Evolutionary conservation across 1,140 invertebrate genomes (phyloP), one percentile per base, ranked within the genome.

Genomic region (Drosophila mayri): DNA sequence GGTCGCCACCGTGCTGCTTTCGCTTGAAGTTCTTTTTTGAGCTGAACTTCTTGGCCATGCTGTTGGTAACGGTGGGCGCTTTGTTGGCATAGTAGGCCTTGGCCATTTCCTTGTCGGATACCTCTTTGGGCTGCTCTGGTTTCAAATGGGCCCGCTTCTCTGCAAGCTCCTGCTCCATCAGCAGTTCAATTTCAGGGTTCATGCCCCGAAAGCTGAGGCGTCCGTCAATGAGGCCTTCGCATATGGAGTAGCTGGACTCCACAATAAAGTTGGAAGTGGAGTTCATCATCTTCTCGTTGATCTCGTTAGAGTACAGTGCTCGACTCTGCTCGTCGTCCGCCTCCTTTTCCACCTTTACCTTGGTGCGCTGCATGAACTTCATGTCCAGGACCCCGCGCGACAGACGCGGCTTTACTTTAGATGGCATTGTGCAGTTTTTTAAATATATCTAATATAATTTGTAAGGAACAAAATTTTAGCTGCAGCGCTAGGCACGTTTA

Each of bases 351-450:
- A 96, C 95, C 90, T 96, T 95, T 47, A 97, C 95, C 93, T 97
- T 98, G 38, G 96, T 97, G 86, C 95, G 95, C 93, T 97, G 96
- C 97, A 98, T 98, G 93, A 98, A 98, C 94, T 96, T 96, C 96
- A 97, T 97, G 66, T 96, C 95, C 70, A 97, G 88, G 55, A 96
- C 94, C 12, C 95, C 94, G 86, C 96, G 96, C 0, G 96, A 96
- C 37, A 97, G 90, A 44, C 93, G 93, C 10, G 93, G 81, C 75
- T 91, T 94, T 0, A 35, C 18, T 82, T 92, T 91, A 0, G 82
- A 54, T 14, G 90, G 75, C 91, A 92, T 92, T 62, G 68, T 84
- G 0, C 3, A 9, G 2, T 1, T 61, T 0, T 41, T n/a, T 22
- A 6, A 14, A 18, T 47, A 40, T 37, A 50, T 20, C 10, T 37